phyloP scores from a whole-genome alignment of 2,113 vertebrate species.

The Zosterops borbonicus region DNA sequence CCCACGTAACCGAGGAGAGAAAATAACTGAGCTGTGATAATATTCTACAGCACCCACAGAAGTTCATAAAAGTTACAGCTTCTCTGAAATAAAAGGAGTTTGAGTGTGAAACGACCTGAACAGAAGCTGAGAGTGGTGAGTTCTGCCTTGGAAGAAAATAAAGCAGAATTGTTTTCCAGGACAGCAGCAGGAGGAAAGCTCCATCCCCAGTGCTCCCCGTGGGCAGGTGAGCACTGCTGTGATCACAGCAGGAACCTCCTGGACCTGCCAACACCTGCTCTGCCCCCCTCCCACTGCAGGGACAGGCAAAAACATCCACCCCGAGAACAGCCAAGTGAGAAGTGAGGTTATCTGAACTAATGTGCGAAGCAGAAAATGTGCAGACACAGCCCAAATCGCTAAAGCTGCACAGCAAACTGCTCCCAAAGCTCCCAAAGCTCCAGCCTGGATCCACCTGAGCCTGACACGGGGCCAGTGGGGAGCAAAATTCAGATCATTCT shows the following conservation, averaged over 20 bases:
- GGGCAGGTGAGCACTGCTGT: neutral
- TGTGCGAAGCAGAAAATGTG: neutral
- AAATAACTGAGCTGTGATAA: neutral
- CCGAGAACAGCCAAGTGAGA: neutral
- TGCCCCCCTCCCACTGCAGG: neutral
- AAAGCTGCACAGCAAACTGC: neutral
- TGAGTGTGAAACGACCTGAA: neutral
- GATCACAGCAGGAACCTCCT: neutral
- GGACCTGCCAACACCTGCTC: neutral
- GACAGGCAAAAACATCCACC: rapidly evolving
- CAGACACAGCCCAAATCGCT: neutral
- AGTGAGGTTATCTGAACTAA: neutral
- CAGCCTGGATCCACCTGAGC: neutral
- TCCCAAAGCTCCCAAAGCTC: neutral
- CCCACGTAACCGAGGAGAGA: neutral
- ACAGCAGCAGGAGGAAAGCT: neutral
- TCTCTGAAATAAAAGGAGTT: neutral
- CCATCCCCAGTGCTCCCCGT: rapidly evolving
- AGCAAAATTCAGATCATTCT: neutral
- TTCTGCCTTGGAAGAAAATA: neutral
- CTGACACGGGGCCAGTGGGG: rapidly evolving
- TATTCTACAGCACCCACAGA: neutral
- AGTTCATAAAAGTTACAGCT: neutral
- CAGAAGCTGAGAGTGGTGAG: neutral
- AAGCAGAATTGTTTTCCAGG: neutral